These are phyloP conservation scores for Blastomussa wellsi DNA, from an alignment of 92 coral and sea anemone genomes.

Conservation along the genomic window DNA sequence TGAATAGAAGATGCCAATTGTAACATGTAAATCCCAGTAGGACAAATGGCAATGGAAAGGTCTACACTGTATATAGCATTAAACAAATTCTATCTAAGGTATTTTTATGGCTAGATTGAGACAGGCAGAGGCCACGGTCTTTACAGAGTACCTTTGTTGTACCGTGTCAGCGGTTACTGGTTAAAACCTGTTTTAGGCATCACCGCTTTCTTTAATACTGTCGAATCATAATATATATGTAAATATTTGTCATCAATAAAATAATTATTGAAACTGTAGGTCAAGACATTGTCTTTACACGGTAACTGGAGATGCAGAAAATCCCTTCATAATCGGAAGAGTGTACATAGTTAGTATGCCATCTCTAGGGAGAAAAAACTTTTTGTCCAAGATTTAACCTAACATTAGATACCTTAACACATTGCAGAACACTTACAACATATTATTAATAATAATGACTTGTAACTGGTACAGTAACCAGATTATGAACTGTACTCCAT, in stretches of 20 bases:
- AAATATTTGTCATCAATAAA: too few relatives aligned
- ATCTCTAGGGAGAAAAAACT: too few relatives aligned
- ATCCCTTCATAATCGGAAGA: not conserved
- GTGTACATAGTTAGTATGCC: not conserved
- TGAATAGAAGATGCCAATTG: too few relatives aligned
- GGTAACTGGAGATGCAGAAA: not conserved
- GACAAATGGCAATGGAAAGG: too few relatives aligned
- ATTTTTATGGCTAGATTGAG: too few relatives aligned
- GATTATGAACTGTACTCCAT: constrained; percentile 1
- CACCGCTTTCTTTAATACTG: not conserved
- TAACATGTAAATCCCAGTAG: too few relatives aligned
- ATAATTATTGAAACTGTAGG: not conserved
- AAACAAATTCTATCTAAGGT: not conserved
- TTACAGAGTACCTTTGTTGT: not conserved
- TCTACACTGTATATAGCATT: too few relatives aligned
- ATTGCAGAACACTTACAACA: not conserved
- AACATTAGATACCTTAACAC: not conserved
- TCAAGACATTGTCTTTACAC: not conserved
- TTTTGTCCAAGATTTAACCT: too few relatives aligned
- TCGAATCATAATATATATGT: too few relatives aligned
- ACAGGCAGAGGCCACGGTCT: too few relatives aligned
- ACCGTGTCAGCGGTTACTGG: not conserved
- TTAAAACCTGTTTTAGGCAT: not conserved
- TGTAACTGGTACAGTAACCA: constrained; percentile 12
- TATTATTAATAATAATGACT: not conserved